phyloP scores from a whole-genome alignment of 2,888 invertebrate species.

The Hetaerina titia region DNA sequence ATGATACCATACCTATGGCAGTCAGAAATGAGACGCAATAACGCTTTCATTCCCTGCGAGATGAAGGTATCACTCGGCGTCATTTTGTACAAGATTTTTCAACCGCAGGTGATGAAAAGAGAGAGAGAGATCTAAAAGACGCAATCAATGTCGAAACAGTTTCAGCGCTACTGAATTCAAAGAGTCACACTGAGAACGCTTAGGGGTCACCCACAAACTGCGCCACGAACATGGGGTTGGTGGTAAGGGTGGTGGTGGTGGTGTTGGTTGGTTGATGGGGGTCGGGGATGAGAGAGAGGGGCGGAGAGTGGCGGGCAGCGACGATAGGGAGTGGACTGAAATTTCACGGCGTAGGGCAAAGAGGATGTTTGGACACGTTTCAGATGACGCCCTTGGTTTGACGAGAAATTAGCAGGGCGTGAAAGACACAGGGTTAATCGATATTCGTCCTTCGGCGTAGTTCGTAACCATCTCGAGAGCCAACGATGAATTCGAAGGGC shows the following conservation, averaged over 20 bases:
- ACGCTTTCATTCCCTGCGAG: background rate
- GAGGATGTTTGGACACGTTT: background rate
- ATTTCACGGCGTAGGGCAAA: background rate
- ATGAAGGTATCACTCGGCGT: background rate
- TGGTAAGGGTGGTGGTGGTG: background rate
- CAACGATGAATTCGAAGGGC: background rate
- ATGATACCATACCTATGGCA: too few relatives aligned
- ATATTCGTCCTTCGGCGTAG: background rate
- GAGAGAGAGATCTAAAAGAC: background rate
- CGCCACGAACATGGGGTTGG: background rate
- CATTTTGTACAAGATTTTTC: background rate
- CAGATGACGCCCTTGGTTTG: background rate
- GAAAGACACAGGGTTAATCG: background rate
- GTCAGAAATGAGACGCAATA: background rate
- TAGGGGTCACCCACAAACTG: background rate
- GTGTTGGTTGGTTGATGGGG: background rate
- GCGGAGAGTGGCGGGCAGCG: too few relatives aligned
- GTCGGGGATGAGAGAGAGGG: background rate
- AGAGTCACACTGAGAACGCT: background rate
- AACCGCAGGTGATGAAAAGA: background rate
- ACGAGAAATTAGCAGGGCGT: background rate
- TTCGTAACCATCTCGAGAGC: background rate
- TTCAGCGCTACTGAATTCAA: background rate
- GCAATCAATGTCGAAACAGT: background rate
- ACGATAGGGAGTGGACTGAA: background rate